Percentiles rank a stretch among this genome's conserved stretches.
Evolutionary conservation across 1,140 invertebrate species (phyloP).

Genomic region (Odontomachus brunneus): DNA sequence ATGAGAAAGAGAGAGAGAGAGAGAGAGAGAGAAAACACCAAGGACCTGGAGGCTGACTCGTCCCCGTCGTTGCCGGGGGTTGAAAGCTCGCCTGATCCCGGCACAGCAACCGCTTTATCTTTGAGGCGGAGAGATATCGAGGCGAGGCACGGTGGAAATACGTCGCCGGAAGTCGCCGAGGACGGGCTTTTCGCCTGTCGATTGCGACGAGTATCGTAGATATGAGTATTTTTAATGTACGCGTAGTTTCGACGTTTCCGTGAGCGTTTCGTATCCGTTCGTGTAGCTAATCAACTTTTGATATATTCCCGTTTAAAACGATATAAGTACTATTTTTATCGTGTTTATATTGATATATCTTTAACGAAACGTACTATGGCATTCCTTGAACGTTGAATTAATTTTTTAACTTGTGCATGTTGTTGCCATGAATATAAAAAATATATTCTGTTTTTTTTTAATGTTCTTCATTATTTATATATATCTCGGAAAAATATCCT

Average conservation of each 20-base stretch:
- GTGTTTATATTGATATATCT: background rate
- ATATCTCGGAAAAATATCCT: too few species aligned
- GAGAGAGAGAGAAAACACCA: slow-evolving; percentile 10
- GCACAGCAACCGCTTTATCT: slow-evolving; percentile 64
- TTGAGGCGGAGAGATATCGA: slow-evolving; percentile 57
- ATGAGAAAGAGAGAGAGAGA: slow-evolving; percentile 24
- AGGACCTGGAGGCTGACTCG: slow-evolving; percentile 5
- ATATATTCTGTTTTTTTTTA: background rate
- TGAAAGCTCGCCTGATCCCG: slow-evolving; percentile 65
- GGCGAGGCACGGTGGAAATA: slow-evolving; percentile 48
- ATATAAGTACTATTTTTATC: slow-evolving; percentile 1
- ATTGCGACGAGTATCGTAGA: background rate
- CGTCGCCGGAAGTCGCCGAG: slow-evolving; percentile 53
- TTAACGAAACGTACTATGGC: background rate
- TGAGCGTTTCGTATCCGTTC: background rate
- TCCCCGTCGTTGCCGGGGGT: background rate
- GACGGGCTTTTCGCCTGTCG: background rate
- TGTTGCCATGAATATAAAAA: background rate
- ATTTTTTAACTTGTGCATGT: too few species aligned
- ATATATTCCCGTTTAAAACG: background rate
- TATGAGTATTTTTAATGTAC: background rate
- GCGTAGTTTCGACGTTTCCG: background rate
- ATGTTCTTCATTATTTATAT: background rate
- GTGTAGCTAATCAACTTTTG: background rate
- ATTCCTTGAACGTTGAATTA: background rate